phyloP scores from a whole-genome alignment of 2,113 vertebrate genomes.

The Centropus unirufus region DNA sequence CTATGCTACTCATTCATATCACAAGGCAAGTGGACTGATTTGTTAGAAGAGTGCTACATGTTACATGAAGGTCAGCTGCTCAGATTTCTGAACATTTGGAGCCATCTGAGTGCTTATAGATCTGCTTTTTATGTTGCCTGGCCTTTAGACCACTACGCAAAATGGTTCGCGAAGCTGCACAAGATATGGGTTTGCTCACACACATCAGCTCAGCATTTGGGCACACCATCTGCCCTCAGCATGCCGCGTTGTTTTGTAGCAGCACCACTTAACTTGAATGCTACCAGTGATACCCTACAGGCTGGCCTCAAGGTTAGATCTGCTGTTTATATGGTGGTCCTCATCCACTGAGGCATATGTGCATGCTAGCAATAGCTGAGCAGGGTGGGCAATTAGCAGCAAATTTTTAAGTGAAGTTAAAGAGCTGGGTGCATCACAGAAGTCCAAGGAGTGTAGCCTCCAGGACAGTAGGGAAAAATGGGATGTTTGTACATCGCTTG shows the following conservation, averaged over 20 bases:
- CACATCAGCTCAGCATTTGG: not conserved
- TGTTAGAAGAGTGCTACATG: rapidly evolving
- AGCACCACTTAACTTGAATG: not conserved
- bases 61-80: not conserved
- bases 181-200: not conserved
- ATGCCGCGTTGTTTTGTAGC: not conserved
- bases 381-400: not conserved
- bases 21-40: not conserved
- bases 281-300: not conserved
- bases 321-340: not conserved
- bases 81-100: not conserved
- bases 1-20: not conserved
- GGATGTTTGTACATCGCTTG: too few relatives aligned
- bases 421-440: not conserved
- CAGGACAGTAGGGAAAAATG: not conserved
- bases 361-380: not conserved
- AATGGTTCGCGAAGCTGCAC: not conserved
- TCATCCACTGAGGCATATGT: not conserved
- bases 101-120: not conserved
- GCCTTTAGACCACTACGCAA: not conserved
- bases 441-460: not conserved
- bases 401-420: not conserved
- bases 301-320: not conserved
- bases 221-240: not conserved
- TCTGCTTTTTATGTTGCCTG: not conserved